Percentiles rank a stretch among this genome's conserved stretches.
Conservation (phyloP, 64 coral and sea anemone genomes). For the Pocillopora damicornis region DNA sequence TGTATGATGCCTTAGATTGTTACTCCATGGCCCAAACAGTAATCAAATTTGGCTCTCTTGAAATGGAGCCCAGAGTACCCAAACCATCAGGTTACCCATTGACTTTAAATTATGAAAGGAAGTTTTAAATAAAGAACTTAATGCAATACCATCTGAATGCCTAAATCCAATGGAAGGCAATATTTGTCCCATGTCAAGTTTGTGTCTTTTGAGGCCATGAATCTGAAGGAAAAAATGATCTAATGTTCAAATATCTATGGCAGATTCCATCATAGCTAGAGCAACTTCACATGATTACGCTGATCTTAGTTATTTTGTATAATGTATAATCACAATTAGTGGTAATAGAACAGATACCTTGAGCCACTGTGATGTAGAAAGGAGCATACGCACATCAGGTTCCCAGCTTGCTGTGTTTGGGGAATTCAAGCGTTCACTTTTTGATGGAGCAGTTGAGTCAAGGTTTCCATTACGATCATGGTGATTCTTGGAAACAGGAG, state of each 20-base stretch:
- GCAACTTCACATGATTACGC: too few species aligned
- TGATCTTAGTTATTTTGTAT: too few species aligned
- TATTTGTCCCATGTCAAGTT: constrained; percentile 92
- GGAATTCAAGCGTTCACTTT: constrained; percentile 81
- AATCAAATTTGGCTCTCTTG: too few species aligned
- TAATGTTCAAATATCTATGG: background rate
- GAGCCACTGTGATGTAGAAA: constrained; percentile 89
- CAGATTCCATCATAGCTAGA: too few species aligned
- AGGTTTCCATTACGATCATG: background rate
- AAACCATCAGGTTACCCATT: too few species aligned
- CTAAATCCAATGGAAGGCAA: constrained; percentile 90
- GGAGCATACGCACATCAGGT: constrained; percentile 75
- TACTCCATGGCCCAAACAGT: too few species aligned
- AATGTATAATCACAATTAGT: too few species aligned
- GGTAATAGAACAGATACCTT: constrained; percentile 34
- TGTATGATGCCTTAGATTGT: too few species aligned
- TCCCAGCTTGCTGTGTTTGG: constrained; percentile 83
- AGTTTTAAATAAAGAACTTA: too few species aligned
- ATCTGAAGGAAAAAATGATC: background rate
- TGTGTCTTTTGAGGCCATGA: constrained; percentile 82
- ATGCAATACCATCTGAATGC: constrained; percentile 86
- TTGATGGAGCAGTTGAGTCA: constrained; percentile 19
- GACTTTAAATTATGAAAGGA: too few species aligned
- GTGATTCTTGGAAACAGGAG: constrained; percentile 1
- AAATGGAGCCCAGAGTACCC: too few species aligned